A percentile compares a stretch with the other conserved stretches of the same genome.
Conservation (phyloP, 2,797 vertebrate genomes). For the Xenops minutus region DNA sequence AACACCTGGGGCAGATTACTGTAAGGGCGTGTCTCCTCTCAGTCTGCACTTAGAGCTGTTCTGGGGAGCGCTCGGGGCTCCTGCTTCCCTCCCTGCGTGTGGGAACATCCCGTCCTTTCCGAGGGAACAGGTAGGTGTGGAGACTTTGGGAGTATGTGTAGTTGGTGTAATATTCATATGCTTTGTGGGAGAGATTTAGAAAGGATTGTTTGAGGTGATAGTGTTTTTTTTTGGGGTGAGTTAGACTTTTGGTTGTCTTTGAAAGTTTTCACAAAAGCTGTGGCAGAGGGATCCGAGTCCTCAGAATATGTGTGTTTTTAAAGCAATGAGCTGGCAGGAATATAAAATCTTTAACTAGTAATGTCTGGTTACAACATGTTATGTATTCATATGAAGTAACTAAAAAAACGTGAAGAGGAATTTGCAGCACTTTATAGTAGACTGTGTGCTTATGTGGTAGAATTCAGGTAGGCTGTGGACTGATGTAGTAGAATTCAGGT, state of each 20-base stretch:
- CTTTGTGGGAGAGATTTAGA: background rate
- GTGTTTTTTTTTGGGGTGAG: background rate
- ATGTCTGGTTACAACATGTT: background rate
- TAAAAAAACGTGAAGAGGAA: background rate
- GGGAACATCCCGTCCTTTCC: accelerated
- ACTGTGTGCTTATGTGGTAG: background rate
- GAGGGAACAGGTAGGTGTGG: accelerated
- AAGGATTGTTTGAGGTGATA: background rate
- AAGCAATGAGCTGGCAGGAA: background rate
- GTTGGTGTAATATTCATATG: accelerated
- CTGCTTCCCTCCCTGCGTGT: accelerated
- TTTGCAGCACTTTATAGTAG: background rate
- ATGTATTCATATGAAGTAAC: background rate
- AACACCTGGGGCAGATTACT: background rate
- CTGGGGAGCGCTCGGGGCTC: accelerated
- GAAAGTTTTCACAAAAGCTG: accelerated
- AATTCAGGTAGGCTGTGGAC: background rate
- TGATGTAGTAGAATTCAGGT: no score
- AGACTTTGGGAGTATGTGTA: background rate
- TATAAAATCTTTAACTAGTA: background rate
- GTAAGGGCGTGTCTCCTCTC: background rate
- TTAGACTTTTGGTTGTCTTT: background rate
- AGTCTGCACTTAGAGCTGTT: background rate
- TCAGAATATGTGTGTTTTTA: background rate
- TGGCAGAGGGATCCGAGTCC: background rate